phyloP scores from a whole-genome alignment of 1,140 invertebrate genomes.

The Neodiprion fabricii region DNA sequence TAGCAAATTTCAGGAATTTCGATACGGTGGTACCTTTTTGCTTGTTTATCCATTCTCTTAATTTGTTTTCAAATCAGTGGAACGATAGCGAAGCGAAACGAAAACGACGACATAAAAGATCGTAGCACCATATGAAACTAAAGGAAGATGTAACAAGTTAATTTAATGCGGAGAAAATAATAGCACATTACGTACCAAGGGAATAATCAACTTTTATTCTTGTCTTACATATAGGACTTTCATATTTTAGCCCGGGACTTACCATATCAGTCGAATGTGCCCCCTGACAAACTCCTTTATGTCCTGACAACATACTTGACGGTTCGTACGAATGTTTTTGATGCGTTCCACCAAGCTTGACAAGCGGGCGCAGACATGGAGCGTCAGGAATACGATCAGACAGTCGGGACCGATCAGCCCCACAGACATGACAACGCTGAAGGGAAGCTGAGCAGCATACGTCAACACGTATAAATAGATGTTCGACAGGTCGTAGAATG shows the following conservation, averaged over 20 bases:
- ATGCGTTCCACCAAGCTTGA: slow-evolving; percentile 16
- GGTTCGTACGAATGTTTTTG: not conserved
- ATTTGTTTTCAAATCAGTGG: too few species aligned
- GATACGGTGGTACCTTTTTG: too few species aligned
- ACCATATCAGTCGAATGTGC: not conserved
- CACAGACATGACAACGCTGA: slow-evolving; percentile 18
- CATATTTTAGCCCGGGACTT: not conserved
- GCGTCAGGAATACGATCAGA: not conserved
- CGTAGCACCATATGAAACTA: too few species aligned
- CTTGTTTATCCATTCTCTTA: too few species aligned
- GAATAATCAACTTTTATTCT: too few species aligned
- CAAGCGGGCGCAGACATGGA: slow-evolving; percentile 19
- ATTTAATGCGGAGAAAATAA: too few species aligned
- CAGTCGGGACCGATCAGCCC: slow-evolving; percentile 18
- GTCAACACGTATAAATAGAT: slow-evolving; percentile 21
- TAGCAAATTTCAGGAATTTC: too few species aligned
- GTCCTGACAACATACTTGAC: not conserved
- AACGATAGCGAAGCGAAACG: too few species aligned
- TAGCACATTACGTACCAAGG: too few species aligned
- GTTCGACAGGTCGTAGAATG: slow-evolving; percentile 24
- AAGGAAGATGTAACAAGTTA: too few species aligned
- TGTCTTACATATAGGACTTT: too few species aligned
- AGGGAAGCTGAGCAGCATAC: slow-evolving; percentile 24
- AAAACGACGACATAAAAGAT: too few species aligned
- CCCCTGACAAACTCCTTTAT: not conserved